phyloP scores from a whole-genome alignment of 2,888 invertebrate genomes.

The Ctena decussata region DNA sequence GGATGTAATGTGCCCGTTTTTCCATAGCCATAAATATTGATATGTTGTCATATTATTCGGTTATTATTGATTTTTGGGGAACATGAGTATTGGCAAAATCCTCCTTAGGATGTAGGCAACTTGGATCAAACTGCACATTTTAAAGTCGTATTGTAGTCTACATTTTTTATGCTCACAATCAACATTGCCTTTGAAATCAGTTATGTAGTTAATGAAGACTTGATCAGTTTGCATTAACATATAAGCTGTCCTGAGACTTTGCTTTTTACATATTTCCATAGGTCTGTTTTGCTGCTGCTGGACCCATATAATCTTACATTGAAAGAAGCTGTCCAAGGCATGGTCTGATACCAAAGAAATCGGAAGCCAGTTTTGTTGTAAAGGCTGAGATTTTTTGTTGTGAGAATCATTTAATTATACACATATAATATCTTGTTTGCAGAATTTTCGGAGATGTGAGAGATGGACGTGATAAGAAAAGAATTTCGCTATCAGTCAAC shows the following conservation, averaged over 20 bases:
- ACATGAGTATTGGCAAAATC: too few relatives aligned
- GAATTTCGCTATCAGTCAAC: not conserved
- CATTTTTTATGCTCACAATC: too few relatives aligned
- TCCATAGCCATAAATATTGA: slow-evolving; percentile 49
- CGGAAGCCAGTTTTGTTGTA: not conserved
- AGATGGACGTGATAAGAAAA: not conserved
- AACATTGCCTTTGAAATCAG: too few relatives aligned
- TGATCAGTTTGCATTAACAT: too few relatives aligned
- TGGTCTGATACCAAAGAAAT: not conserved
- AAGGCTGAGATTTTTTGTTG: not conserved
- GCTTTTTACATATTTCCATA: too few relatives aligned
- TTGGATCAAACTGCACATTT: too few relatives aligned
- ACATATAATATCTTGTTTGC: not conserved
- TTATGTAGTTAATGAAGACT: too few relatives aligned
- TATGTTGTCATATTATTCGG: slow-evolving; percentile 51
- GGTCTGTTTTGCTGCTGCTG: too few relatives aligned
- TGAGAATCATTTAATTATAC: not conserved
- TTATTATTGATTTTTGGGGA: slow-evolving; percentile 48
- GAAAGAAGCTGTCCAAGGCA: slow-evolving; percentile 2
- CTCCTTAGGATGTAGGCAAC: too few relatives aligned
- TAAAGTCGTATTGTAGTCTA: too few relatives aligned
- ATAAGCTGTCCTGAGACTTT: too few relatives aligned
- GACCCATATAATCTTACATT: not conserved
- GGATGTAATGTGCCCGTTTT: slow-evolving; percentile 10
- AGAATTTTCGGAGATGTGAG: slow-evolving; percentile 1